These are phyloP conservation scores for Macrophya alboannulata DNA, from an alignment of 2,888 invertebrate species.

Conservation along the genomic window DNA sequence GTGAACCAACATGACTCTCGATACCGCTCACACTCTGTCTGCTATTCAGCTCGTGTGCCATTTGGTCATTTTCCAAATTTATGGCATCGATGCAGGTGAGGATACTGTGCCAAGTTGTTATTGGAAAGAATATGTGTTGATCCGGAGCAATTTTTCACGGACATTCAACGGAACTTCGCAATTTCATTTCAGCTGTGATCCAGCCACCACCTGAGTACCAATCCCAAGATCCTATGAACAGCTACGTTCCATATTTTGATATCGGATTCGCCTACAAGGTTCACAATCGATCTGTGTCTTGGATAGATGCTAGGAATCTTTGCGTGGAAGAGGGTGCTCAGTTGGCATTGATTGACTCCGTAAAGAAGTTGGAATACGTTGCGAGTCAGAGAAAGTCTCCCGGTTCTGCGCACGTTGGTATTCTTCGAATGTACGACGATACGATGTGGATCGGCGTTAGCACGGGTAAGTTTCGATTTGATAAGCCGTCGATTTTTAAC, in stretches of 20 bases:
- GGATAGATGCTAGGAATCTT: not conserved
- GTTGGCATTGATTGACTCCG: conserved; percentile 31
- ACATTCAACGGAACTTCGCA: not conserved
- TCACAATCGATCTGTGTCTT: not conserved
- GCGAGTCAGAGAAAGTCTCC: not conserved
- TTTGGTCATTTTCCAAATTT: not conserved
- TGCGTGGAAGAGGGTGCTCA: not conserved
- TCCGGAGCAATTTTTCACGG: not conserved
- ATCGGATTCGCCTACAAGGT: conserved; percentile 23
- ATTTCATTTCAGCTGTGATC: not conserved
- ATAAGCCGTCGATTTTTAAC: not conserved
- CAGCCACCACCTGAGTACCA: not conserved
- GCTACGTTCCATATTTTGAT: conserved; percentile 1
- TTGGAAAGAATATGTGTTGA: not conserved
- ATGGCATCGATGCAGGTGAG: not conserved
- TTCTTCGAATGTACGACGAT: conserved; percentile 15
- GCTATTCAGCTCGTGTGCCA: not conserved
- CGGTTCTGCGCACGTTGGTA: not conserved
- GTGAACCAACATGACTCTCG: not conserved
- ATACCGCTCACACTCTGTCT: not conserved
- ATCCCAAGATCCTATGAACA: not conserved
- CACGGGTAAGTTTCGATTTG: conserved; percentile 2
- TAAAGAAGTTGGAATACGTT: not conserved
- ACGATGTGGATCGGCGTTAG: not conserved
- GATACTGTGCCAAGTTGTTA: not conserved